Evolutionary conservation across 2,888 invertebrate species (phyloP), one percentile per base, ranked within the genome.

Genomic region (Watsonalla cultraria): DNA sequence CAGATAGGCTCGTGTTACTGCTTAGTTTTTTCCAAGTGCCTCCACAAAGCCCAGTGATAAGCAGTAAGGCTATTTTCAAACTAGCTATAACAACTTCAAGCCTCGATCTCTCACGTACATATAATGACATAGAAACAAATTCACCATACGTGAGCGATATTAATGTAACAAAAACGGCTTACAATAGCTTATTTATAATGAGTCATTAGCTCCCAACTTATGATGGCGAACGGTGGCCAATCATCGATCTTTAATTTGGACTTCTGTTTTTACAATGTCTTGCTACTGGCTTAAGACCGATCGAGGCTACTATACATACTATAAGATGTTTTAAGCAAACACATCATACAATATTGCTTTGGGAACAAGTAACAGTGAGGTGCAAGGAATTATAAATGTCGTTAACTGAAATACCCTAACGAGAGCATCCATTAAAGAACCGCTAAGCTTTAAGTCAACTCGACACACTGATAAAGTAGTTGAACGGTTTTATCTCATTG

Each of bases 271-370:
- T 76, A 69, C 24, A 61, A 58, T 61, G 55, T 55, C 51, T 35
- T 55, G 63, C 68, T 68, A 66, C 66, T 68, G 72, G 69, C 66
- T 67, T 65, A 66, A 65, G 72, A 75, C 77, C 71, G 74, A 83
- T 75, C 73, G 82, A 78, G 85, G 86, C 80, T 84, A 76, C 65
- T 64, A 78, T 84, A 80, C 73, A 79, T 24, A 62, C 63, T 86
- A 78, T 84, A 80, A 73, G 79, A 74, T 66, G 70, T 75, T 76
- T 65, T 64, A 68, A 65, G 70, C 74, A 86, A 88, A 88, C 78
- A 86, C 66, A 63, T 69, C 67, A 71, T 75, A 72, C 68, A 64
- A 62, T 83, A 77, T 84, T 82, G 73, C 77, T 69, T 72, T 77
- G 66, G 72, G 79, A 76, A 80, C 78, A 70, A 70, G 72, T 76